Evolutionary conservation across 2,888 invertebrate species (phyloP).

Genomic region (Reticulitermes lucifugus): DNA sequence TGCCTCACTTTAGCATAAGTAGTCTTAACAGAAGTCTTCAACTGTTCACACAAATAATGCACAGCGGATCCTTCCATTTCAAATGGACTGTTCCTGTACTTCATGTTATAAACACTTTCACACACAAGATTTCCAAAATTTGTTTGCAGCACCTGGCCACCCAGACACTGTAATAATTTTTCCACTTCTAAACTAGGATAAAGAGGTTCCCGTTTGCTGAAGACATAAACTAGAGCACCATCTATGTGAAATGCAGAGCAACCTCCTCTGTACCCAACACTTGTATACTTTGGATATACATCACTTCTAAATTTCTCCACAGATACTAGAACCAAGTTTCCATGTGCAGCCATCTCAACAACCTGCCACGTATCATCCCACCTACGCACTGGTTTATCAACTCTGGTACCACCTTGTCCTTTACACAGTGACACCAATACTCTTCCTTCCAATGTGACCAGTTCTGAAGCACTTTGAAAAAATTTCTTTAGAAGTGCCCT

Average conservation of each 20-base stretch:
- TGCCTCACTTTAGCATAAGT: slow-evolving; percentile 4
- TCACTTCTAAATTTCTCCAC: slow-evolving; percentile 61
- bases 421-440: slow-evolving; percentile 66
- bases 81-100: slow-evolving; percentile 45
- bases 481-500: slow-evolving; percentile 66
- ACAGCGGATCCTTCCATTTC: slow-evolving; percentile 32
- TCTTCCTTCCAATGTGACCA: slow-evolving; percentile 61
- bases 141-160: slow-evolving; percentile 26
- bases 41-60: slow-evolving; percentile 27
- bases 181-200: slow-evolving; percentile 31
- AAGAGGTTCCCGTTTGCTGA: slow-evolving; percentile 47
- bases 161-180: background rate
- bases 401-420: slow-evolving; percentile 69
- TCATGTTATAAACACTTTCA: slow-evolving; percentile 42
- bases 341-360: slow-evolving; percentile 68
- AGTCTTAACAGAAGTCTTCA: slow-evolving; percentile 9
- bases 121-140: slow-evolving; percentile 44
- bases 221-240: slow-evolving; percentile 61
- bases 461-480: slow-evolving; percentile 62
- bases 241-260: slow-evolving; percentile 61
- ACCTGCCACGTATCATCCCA: slow-evolving; percentile 70
- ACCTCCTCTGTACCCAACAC: slow-evolving; percentile 65
- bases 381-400: slow-evolving; percentile 61
- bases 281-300: slow-evolving; percentile 62
- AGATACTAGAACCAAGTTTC: slow-evolving; percentile 63